Percentiles rank a stretch among this genome's conserved stretches.
These are phyloP conservation scores for Rhagoletis pomonella DNA, from an alignment of 1,140 invertebrate genomes.

Conservation along the genomic window DNA sequence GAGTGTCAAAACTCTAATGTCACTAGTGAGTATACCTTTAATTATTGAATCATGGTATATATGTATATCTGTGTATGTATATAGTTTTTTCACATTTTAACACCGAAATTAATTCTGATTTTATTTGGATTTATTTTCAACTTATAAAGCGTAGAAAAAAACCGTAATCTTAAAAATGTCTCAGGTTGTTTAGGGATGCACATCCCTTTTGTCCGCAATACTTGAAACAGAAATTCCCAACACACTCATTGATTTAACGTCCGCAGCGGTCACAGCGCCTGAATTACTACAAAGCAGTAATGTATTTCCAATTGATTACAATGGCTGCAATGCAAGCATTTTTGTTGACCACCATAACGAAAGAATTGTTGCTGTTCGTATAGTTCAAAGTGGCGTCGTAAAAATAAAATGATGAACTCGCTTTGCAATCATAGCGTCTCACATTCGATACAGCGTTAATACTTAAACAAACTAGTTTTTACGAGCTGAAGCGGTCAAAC, in stretches of 20 bases:
- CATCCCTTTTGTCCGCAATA: too few species aligned
- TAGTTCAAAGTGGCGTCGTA: constrained; percentile 15
- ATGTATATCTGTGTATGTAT: not conserved
- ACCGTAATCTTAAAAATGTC: too few species aligned
- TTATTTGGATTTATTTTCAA: not conserved
- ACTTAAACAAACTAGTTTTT: not conserved
- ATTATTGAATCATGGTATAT: too few species aligned
- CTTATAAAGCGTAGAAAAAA: too few species aligned
- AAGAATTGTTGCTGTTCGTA: not conserved
- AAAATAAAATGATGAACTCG: constrained; percentile 42
- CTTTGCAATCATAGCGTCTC: not conserved
- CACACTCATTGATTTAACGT: not conserved
- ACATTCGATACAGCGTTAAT: not conserved
- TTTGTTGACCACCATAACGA: not conserved
- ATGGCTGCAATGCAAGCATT: not conserved
- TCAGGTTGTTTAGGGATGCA: too few species aligned
- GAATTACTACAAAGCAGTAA: constrained; percentile 15
- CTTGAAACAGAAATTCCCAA: not conserved
- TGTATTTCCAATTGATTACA: constrained; percentile 23
- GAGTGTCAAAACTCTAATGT: too few species aligned
- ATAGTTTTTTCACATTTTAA: not conserved
- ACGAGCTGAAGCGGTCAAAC: not conserved
- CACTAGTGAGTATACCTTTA: too few species aligned
- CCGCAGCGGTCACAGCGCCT: not conserved
- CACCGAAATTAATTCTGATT: not conserved